Evolutionary conservation across 2,888 invertebrate species (phyloP), one percentile per base, ranked within the genome.

Genomic region (Polydesmus complanatus): DNA sequence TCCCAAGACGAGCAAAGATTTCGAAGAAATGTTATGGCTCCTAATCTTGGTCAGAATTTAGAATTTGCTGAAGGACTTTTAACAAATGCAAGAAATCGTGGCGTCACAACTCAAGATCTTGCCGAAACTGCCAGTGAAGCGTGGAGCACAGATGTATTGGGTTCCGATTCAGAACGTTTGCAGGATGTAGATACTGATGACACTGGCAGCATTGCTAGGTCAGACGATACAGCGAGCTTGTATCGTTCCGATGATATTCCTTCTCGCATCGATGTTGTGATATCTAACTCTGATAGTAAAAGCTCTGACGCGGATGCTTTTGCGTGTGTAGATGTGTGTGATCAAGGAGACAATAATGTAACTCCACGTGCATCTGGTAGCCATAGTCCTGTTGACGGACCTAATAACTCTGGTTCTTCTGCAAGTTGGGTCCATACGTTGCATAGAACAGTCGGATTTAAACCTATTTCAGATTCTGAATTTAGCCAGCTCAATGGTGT

Each of bases 101-200:
- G 22, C 2, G 11, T 47, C 1, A 49, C 18, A 14, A 27, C 25
- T 3, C 48, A 66, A 21, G 91, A 93, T 73, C 82, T 85, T 19
- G 87, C 88, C 1, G 94, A 95, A 71, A 92, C 95, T 1, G 90
- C 93, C 22, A 94, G 93, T 68, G 96, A 97, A 75, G 94, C 94
- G 0, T 97, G 97, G 97, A 94, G 94, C 70, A 95, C 94, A 61
- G 96, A 97, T 75, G 96, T 96, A 19, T 77, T 93, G 54, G 86
- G 88, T 0, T 93, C 92, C 1, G 95, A 95, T 73, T 92, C 92
- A 22, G 90, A 92, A 69, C 81, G 94, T 61, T 80, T 93, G 68
- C 88, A 88, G 0, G 94, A 95, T 78, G 86, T 86, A 65, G 85
- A 85, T 68, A 83, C 81, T 23, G 83, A 83, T 68, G 83, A 83